These are phyloP conservation scores for Montipora cactus DNA, from an alignment of 64 coral and sea anemone genomes.

Conservation along the genomic window DNA sequence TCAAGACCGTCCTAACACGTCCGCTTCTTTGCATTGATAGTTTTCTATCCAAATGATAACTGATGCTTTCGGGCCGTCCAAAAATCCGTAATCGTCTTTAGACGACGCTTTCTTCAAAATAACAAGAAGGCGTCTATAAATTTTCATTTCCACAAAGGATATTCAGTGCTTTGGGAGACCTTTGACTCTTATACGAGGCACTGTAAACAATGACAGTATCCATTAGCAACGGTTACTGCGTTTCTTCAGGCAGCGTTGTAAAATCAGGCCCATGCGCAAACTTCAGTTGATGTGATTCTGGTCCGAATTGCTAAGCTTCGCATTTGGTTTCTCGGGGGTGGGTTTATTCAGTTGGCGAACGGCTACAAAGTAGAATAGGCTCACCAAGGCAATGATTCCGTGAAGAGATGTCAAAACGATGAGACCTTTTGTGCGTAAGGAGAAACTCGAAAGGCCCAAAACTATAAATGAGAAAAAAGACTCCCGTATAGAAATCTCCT, in stretches of 20 bases:
- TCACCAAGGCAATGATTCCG: conserved; percentile 42
- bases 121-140: background rate
- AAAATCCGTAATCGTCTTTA: background rate
- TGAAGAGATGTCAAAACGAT: conserved; percentile 49
- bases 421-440: conserved; percentile 49
- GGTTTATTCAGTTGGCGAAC: conserved; percentile 75
- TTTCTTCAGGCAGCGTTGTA: background rate
- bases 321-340: conserved; percentile 74
- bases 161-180: background rate
- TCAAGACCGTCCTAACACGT: background rate
- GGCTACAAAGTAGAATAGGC: conserved; percentile 67
- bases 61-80: background rate
- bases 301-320: conserved; percentile 23
- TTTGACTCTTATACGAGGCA: background rate
- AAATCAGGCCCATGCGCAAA: background rate
- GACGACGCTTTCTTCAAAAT: background rate
- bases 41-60: background rate
- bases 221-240: background rate
- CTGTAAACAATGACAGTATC: background rate
- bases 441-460: conserved; percentile 53
- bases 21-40: background rate
- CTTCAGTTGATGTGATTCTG: conserved; percentile 63
- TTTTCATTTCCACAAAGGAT: background rate
- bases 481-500: too few relatives aligned
- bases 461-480: conserved; percentile 19